Conservation (phyloP, 2,888 invertebrate genomes). For the Zootermopsis nevadensis region DNA sequence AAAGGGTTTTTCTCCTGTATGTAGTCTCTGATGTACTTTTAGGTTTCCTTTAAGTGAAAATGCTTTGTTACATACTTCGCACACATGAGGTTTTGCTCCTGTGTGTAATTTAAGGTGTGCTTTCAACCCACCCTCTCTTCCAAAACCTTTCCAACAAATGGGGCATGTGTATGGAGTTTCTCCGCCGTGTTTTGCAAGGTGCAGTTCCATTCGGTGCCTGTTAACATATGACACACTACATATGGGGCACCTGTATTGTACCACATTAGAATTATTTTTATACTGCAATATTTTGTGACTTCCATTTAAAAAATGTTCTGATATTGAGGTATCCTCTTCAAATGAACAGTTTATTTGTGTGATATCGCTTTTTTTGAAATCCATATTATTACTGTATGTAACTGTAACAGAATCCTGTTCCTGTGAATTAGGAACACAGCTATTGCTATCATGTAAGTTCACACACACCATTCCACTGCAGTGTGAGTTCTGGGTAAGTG, state of each 20-base stretch:
- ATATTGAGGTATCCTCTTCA: background rate
- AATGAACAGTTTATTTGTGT: background rate
- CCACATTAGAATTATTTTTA: background rate
- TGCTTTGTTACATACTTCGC: constrained; percentile 77
- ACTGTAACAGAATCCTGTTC: background rate
- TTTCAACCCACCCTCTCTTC: constrained; percentile 15
- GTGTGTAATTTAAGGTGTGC: constrained; percentile 68
- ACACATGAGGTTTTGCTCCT: constrained; percentile 75
- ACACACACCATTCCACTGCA: background rate
- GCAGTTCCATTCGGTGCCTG: background rate
- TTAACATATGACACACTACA: background rate
- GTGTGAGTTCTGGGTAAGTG: background rate
- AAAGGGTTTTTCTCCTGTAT: constrained; percentile 1
- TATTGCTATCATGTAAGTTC: background rate
- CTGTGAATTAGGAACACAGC: background rate
- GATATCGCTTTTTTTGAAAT: background rate
- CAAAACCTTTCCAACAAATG: background rate
- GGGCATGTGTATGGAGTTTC: background rate
- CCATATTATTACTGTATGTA: background rate
- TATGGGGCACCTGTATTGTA: background rate
- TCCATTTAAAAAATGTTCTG: constrained; percentile 11
- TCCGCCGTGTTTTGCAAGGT: background rate
- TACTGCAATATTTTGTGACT: background rate
- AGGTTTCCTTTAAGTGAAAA: constrained; percentile 60
- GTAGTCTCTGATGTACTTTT: background rate